Base-by-base conservation (phyloP, 2,888 invertebrate species). In the Volucella inflata region DNA sequence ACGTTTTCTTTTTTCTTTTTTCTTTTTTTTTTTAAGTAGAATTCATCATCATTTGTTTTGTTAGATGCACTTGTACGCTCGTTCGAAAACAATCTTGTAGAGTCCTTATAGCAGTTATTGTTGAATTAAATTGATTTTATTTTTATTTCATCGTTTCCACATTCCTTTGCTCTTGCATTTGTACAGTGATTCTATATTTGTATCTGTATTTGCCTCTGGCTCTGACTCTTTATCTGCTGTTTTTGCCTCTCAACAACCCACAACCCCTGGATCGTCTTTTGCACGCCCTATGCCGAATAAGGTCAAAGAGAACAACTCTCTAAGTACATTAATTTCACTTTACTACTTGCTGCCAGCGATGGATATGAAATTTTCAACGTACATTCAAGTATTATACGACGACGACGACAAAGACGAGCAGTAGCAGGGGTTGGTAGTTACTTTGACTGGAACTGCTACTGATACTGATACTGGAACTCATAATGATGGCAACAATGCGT, bases 41-140 rank as follows among this genome's bases (percentile, higher is more conserved):
- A 51, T 68, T 44, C 30, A 55, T 68, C 53, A 68, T 68, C 53
- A 55, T 68, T 68, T 44, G 44, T 55, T 68, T 68, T 44, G 44
- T 55, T 30, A 44, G 44, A 44, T 67, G 67, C 53, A 67, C 30
- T 48, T 36, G 10, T 14, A 62, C 1, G 38, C n/a, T 11, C 10
- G 40, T 42, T 53, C 21, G 11, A 50, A 57, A 8, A 30, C 53
- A 53, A 53, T 55, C 16, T 12, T 12, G 44, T 30, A 30, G 44
- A 46, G 46, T 62, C 16, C 50, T 50, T 11, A 10, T 30, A 36
- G 48, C 10, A 62, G 14, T 50, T 62, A 14, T 30, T 59, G 10
- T 59, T 44, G 17, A 42, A 42, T 42, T 59, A 30, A 30, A 30
- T 30, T 30, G 30, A 30, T 30, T 30, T 30, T 30, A 30, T 30